Conservation (phyloP, 2,797 vertebrate genomes). For the Dendrocincla tyrannina region DNA sequence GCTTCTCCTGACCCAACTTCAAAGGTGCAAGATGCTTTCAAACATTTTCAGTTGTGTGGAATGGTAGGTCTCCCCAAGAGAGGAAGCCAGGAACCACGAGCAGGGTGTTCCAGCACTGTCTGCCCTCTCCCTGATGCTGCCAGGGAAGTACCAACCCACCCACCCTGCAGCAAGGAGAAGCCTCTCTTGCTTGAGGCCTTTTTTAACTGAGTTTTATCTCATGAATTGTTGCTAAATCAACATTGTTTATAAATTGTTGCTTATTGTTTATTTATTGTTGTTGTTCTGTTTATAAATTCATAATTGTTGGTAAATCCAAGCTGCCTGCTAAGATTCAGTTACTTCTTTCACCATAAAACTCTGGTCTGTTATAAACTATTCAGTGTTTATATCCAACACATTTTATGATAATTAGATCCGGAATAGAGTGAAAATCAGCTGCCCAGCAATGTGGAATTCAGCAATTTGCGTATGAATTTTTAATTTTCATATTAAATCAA, state of each 20-base stretch:
- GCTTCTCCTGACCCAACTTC: background rate
- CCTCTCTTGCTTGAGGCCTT: accelerated
- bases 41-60: background rate
- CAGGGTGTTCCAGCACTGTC: background rate
- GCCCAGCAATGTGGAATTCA: background rate
- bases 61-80: background rate
- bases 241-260: too few species aligned
- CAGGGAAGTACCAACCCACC: background rate
- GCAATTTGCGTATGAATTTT: background rate
- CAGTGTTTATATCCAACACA: background rate
- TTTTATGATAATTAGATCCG: background rate
- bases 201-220: background rate
- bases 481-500: background rate
- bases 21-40: background rate
- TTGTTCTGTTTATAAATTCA: too few species aligned
- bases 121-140: background rate
- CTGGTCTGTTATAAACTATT: background rate
- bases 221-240: background rate
- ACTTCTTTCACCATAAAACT: background rate
- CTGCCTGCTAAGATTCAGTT: background rate
- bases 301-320: background rate
- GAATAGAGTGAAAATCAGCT: background rate
- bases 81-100: background rate
- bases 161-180: accelerated
- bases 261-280: too few species aligned